A percentile compares a stretch with the other conserved stretches of the same genome.
Conservation (phyloP, 2,113 vertebrate genomes). For the Atlantisia rogersi region DNA sequence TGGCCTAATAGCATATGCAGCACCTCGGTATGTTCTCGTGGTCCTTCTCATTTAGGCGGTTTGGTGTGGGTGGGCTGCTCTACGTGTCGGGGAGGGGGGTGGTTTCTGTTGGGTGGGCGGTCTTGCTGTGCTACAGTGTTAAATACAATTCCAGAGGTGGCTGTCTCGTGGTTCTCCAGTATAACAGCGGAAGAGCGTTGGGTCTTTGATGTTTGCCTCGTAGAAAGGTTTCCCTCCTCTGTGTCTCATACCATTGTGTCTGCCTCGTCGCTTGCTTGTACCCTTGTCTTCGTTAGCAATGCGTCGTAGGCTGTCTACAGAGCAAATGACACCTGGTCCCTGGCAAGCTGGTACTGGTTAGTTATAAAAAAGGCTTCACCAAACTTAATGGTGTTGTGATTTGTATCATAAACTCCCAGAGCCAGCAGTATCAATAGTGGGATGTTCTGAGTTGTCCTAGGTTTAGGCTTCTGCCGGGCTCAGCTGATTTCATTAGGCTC, state of each 20-base stretch:
- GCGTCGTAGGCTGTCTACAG: not conserved
- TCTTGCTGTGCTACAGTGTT: not conserved
- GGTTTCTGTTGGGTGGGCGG: not conserved
- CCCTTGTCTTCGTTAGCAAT: not conserved
- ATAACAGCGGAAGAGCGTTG: not conserved
- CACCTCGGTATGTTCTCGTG: fast-evolving
- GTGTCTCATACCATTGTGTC: not conserved
- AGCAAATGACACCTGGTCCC: not conserved
- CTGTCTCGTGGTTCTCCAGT: not conserved
- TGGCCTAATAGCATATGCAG: fast-evolving
- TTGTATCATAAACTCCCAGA: not conserved
- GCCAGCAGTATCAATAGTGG: not conserved
- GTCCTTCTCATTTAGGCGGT: fast-evolving
- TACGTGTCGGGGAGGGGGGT: not conserved
- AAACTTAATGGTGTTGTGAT: not conserved
- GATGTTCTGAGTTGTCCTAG: not conserved
- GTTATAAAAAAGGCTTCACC: not conserved
- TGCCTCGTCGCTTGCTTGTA: not conserved
- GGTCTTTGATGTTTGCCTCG: not conserved
- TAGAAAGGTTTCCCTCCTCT: not conserved
- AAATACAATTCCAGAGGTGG: not conserved
- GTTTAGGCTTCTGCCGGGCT: not conserved
- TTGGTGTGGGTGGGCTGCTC: not conserved
- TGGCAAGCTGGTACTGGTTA: not conserved
- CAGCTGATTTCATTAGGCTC: not conserved